These are phyloP conservation scores for Sebastes oblongus DNA, from an alignment of 2,797 vertebrate genomes.

Conservation along the genomic window DNA sequence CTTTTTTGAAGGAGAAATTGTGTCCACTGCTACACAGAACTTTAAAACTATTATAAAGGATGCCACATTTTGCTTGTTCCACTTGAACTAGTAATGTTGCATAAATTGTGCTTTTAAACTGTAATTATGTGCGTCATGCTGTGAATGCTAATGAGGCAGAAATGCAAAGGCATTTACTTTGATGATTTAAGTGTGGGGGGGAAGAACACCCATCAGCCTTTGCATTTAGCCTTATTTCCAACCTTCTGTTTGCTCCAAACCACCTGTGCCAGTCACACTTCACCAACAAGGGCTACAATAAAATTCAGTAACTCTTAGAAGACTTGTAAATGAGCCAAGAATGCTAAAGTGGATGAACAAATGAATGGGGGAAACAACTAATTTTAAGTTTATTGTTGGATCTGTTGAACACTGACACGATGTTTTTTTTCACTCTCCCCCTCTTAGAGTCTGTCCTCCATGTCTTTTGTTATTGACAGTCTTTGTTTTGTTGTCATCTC, in stretches of 20 bases:
- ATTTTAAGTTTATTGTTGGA: constrained; percentile 10
- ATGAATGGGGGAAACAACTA: not conserved
- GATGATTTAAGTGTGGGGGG: not conserved
- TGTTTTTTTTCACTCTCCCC: constrained; percentile 21
- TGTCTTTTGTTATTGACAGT: constrained; percentile 45
- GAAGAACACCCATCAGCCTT: not conserved
- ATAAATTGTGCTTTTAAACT: constrained; percentile 32
- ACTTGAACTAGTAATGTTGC: constrained; percentile 16
- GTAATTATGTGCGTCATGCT: constrained; percentile 9
- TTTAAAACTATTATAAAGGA: constrained; percentile 1
- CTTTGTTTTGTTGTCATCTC: constrained; percentile 63
- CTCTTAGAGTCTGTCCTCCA: not conserved
- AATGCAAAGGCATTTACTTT: constrained; percentile 22
- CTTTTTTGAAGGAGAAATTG: not conserved
- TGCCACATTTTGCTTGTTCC: constrained; percentile 4
- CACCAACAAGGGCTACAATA: not conserved
- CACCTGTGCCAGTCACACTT: not conserved
- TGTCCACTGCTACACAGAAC: not conserved
- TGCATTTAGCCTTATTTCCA: not conserved
- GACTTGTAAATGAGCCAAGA: not conserved
- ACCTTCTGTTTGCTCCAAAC: not conserved
- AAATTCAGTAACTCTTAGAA: not conserved
- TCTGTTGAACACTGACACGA: constrained; percentile 6
- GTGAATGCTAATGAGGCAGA: constrained; percentile 31
- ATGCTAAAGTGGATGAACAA: not conserved